phyloP scores from a whole-genome alignment of 2,797 vertebrate species.

The Mormyrops attenuatus region DNA sequence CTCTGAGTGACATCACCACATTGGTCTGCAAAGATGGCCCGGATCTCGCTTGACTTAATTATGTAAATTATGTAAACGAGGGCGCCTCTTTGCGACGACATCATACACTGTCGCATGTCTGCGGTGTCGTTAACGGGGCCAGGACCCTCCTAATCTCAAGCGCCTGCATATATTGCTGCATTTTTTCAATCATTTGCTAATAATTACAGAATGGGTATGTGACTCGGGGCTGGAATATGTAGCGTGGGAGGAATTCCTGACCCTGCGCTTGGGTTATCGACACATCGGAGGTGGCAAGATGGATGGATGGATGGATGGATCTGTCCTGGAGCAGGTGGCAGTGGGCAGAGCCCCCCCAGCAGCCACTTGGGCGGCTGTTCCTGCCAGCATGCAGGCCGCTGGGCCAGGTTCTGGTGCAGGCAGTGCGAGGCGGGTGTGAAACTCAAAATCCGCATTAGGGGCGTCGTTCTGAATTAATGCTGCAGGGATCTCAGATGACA shows the following conservation, averaged over 20 bases:
- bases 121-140: not conserved
- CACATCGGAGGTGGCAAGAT: slow-evolving; percentile 5
- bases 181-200: not conserved
- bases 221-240: not conserved
- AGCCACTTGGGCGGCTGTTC: not conserved
- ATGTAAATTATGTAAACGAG: not conserved
- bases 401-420: not conserved
- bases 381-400: not conserved
- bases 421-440: not conserved
- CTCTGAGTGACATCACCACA: not conserved
- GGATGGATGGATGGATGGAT: not conserved
- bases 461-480: not conserved
- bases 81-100: not conserved
- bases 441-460: not conserved
- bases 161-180: not conserved
- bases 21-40: not conserved
- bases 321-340: not conserved
- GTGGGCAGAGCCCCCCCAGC: not conserved
- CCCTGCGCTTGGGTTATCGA: not conserved
- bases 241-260: not conserved
- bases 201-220: not conserved
- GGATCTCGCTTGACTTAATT: not conserved
- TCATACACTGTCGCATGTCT: not conserved
- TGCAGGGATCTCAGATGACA: not conserved
- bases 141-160: not conserved